Evolutionary conservation across 64 coral and sea anemone species (phyloP), one percentile per base, ranked within the genome.

Genomic region (Montipora foliosa): DNA sequence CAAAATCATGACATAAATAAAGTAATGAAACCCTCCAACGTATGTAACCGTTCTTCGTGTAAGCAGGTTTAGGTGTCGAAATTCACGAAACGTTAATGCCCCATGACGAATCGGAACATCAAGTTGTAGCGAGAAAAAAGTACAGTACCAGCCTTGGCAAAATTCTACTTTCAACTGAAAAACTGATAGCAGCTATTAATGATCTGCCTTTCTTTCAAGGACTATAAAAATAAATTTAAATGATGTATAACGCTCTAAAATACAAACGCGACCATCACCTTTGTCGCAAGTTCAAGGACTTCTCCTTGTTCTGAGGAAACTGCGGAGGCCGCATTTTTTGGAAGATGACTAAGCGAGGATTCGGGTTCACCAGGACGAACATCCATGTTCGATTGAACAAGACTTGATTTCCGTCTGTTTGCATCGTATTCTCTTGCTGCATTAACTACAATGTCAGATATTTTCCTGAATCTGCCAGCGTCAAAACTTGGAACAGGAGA

Each of bases 301-400:
- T 98, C 97, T 47, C 97, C 97, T 1, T 94, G 83, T 21, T 80
- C 89, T 61, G 94, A 98, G 14, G 50, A 90, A 13, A 98, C 94
- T 67, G 82, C 94, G 9, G 86, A 77, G 25, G 97, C 97, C 14
- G 89, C 68, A 90, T 89, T 96, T 22, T 82, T 76, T 74, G 91
- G 45, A 20, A 96, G 87, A 49, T 93, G 68, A 37, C 79, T 95
- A 20, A 78, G 85, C 96, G 93, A 98, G 20, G 11, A 8, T 57
- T 98, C 96, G 24, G 50, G 83, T 19, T 98, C 96, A 8, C 3
- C 58, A 16, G 44, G 51, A 22, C 93, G 96, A 10, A 69, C 21
- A 44, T 98, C 96, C 11, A 57, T 47, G 13, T 50, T 60, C 4
- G 92, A 94, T 20, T 79, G 75, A 3, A 88, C 9, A 2, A 74